Evolutionary conservation across 2,888 invertebrate species (phyloP).

Genomic region (Gasteruption jaculator): DNA sequence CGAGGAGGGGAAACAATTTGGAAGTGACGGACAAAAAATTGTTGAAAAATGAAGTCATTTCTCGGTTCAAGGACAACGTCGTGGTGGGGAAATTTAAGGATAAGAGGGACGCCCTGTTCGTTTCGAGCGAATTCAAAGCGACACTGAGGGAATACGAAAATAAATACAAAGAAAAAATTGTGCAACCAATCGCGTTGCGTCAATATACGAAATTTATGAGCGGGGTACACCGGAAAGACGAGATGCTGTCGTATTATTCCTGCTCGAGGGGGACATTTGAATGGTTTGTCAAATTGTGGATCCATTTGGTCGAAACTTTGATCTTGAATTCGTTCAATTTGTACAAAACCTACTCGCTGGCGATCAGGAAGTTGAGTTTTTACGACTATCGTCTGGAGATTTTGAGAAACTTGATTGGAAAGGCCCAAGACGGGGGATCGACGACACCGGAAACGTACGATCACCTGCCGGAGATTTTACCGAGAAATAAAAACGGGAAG

Average conservation of each 20-base stretch:
- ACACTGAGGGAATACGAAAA: constrained; percentile 6
- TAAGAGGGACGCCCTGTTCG: constrained; percentile 11
- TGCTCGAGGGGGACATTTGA: constrained; percentile 10
- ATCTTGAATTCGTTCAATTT: constrained; percentile 13
- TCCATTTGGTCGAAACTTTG: constrained; percentile 10
- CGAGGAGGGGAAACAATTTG: constrained; percentile 6
- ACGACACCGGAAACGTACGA: constrained; percentile 3
- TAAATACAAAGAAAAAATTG: constrained; percentile 3
- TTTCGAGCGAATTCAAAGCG: constrained; percentile 9
- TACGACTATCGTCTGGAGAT: constrained; percentile 3
- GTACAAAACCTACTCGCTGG: constrained; percentile 5
- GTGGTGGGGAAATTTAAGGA: constrained; percentile 11
- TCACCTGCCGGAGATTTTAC: constrained; percentile 6
- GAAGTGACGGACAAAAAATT: constrained; percentile 7
- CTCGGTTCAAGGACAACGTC: constrained; percentile 5
- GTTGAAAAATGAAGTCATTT: constrained; percentile 6
- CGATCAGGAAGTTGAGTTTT: constrained; percentile 2
- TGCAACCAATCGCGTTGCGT: constrained; percentile 3
- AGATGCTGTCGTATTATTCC: constrained; percentile 9
- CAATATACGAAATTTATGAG: constrained; percentile 1
- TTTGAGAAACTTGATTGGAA: constrained; percentile 6
- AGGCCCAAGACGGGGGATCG: constrained; percentile 3
- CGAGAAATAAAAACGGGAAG: constrained; percentile 7
- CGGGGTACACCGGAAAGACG: not conserved
- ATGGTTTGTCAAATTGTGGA: constrained; percentile 15